Base-by-base conservation (phyloP, 2,888 invertebrate species). In the Dilophus febrilis region DNA sequence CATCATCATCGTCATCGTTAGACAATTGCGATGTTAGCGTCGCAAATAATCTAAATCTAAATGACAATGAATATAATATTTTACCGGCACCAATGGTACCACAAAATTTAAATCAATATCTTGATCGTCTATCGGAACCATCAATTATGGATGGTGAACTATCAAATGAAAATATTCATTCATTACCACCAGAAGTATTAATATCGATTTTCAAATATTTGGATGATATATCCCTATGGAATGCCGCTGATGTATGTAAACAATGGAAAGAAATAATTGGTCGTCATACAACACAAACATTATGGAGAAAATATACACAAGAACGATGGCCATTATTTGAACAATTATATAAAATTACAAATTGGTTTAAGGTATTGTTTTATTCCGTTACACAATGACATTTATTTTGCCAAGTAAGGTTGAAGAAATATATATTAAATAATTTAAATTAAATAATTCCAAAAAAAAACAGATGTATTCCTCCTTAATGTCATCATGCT, bases 171-270 rank as follows among this genome's bases (percentile, higher is more conserved):
- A 54, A 52, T 16, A 56, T 57, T 2, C 46, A 48, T 3, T 47
- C 51, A 2, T 48, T 62, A 27, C 61, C 56, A 34, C 54, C 66
- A 48, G 50, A 66, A 76, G 86, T 94, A 48, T 65, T 91, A 54
- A 71, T 91, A 38, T 76, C 79, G 46, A 85, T 92, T 45, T 91
- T 94, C 62, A 77, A 79, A 38, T 83, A 86, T 61, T 65, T 92
- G 53, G 92, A 94, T 57, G 91, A 92, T 61, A 72, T 92, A 54
- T 90, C 91, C 1, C 66, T 92, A 51, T 84, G 88, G 76, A 83
- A 82, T 53, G 84, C 83, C 42, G 81, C 84, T 30, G 80, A 82
- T 56, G 91, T 90, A 26, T 90, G 88, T 56, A 68, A 72, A 46
- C 74, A 87, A 46, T 92, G 91, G 91, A 69, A 75, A 46, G 74